Evolutionary conservation across 2,888 invertebrate species (phyloP).

Genomic region (Erebia epiphron): DNA sequence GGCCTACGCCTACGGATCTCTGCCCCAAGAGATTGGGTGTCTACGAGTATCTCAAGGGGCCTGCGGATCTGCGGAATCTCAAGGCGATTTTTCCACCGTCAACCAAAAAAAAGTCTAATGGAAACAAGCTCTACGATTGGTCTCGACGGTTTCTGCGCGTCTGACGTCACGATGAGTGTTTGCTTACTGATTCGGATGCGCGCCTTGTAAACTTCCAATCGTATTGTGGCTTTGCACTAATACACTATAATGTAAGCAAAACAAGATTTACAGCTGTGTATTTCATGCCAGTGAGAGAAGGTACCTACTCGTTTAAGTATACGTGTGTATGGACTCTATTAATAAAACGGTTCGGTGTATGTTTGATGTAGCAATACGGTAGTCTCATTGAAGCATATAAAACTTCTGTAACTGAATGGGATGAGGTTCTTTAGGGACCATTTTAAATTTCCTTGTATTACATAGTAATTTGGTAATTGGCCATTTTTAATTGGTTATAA

Average conservation of each 20-base stretch:
- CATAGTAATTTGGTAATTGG: no score
- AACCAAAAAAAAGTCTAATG: background rate
- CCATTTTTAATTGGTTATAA: no score
- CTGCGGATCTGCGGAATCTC: no score
- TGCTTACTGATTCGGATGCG: conserved; percentile 72
- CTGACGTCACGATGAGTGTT: conserved; percentile 68
- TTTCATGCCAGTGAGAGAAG: conserved; percentile 14
- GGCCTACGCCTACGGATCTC: no score
- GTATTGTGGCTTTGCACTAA: conserved; percentile 62
- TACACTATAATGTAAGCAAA: conserved; percentile 51
- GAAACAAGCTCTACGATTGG: conserved; percentile 25
- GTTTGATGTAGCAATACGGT: background rate
- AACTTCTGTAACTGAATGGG: background rate
- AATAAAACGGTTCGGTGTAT: conserved; percentile 22
- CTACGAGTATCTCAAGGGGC: no score
- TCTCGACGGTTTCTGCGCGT: conserved; percentile 40
- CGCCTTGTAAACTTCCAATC: conserved; percentile 72
- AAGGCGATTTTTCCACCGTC: no score
- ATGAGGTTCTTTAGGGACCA: background rate
- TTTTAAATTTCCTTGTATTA: no score
- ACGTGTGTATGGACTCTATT: conserved; percentile 11
- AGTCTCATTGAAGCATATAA: background rate
- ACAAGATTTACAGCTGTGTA: conserved; percentile 43
- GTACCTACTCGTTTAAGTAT: background rate
- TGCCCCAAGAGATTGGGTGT: no score